Evolutionary conservation across 1,140 invertebrate species (phyloP), one percentile per base, ranked within the genome.

Genomic region (Schlechtendalia chinensis): DNA sequence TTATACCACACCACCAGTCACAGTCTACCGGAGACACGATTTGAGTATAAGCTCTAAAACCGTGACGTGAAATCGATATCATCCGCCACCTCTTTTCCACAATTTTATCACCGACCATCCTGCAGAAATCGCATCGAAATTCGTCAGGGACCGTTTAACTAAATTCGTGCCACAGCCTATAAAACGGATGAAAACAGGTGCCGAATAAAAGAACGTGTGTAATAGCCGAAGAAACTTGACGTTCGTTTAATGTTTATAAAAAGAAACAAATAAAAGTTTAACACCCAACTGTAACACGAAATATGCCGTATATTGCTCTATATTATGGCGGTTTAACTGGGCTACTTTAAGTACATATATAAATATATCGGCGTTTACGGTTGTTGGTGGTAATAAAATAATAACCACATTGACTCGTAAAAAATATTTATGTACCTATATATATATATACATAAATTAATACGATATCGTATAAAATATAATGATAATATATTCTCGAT

Each of bases 31-130:
- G 45, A 54, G 47, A 72, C 47, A n/a, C 69, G 50, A 72, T 53
- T 72, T 72, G 54, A 72, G 69, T 72, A 50, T 50, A 72, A 53
- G 69, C 69, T 72, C 50, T 29, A 29, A 72, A 29, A 72, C 24
- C 47, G 24, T 72, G 69, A 72, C 69, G 69, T 32, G 69, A 72
- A 72, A 72, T 72, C 69, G 50, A 72, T 72, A 72, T 53, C 17
- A 24, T 54, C 17, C 24, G 39, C 39, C 32, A 14, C 12, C 22
- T 11, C 14, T 17, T 39, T 22, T 8, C 6, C 54, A 5, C n/a
- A n/a, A n/a, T 0, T 19, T 19, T 50, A 50, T 50, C 27, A 16
- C 65, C 45, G 45, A 14, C 67, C 6, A 39, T 27, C 39, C 17
- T 39, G 12, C 65, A 69, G 67, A 69, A 50, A 69, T 50, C 67